Evolutionary conservation across 2,113 vertebrate species (phyloP), one percentile per base, ranked within the genome.

Genomic region (Saguinus midas): DNA sequence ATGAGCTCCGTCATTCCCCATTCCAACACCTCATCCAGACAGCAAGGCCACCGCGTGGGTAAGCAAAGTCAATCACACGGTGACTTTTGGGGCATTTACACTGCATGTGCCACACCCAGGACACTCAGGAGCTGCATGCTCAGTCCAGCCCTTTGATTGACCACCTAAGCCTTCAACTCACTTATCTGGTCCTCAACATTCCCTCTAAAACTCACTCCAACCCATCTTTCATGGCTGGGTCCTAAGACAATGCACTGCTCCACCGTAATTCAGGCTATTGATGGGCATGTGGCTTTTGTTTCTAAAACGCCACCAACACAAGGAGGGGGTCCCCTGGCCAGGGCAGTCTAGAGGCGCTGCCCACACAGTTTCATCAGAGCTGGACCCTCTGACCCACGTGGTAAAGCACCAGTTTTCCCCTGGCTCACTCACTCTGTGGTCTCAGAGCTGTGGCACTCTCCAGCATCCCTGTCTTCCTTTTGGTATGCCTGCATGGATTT

Each of bases 351-450:
- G 37, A 52, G 61, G 10, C 17, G 20, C 25, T 21, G 5, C 45
- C 40, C 11, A 8, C 10, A 29, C 3, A 3, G 8, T 21, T 27
- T 48, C 20, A 8, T 52, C 18, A 29, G 0, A 3, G 21, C 79
- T 29, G 7, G 6, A 4, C 5, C 45, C 23, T 37, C 32, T 16
- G 55, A 17, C 55, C 66, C 29, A 10, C 0, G 0, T 0, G 37
- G 20, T 25, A 37, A 48, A 10, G 13, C 37, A 10, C 17, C 11
- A 32, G 3, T 1, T 14, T 10, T 6, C 5, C 35, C 8, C 14
- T 6, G 70, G 86, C 48, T 73, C 48, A 0, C 23, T 58, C 35
- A 10, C 43, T 11, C 55, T 10, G 6, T 32, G 35, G 17, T 21
- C 21, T 37, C 78, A 52, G 72, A 70, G 50, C 0, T 29, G 45